Base-by-base conservation (phyloP, 1,140 invertebrate species). In the Temnothorax curvispinosus region DNA sequence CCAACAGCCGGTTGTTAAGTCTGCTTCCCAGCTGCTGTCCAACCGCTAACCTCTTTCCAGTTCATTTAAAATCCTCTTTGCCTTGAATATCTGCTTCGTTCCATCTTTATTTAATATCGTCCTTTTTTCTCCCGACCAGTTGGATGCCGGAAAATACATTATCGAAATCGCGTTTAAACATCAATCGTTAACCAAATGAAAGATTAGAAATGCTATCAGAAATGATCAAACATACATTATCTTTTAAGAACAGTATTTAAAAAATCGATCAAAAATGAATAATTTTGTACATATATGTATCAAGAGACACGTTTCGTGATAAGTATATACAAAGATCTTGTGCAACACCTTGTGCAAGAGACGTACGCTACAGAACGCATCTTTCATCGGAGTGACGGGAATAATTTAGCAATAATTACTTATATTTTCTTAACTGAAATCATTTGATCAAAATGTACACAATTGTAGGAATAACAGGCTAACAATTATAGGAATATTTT, bases 1-100 rank as follows among this genome's bases (percentile, higher is more conserved):
- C 27, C 56, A 78, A 47, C 77, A 67, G 77, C 32, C 47, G 67
- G 80, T 60, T 27, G 64, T 74, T 82, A 44, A 52, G 38, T 74
- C 80, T 82, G 80, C 80, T 82, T 82, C 67, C 80, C 80, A 82
- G 80, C 64, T 82, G 80, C 52, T 62, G 44, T 71, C 52, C 80
- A 52, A 81, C 77, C 50, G 77, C 50, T 81, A 69, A 74, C 54
- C 67, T 82, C 38, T 67, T 82, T 82, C 65, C 80, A 82, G 80
- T 56, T 82, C 67, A 82, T 82, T 82, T 82, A 82, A 82, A 82
- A 82, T 74, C 67, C 21, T 74, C 67, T 72, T 82, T 62, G 44
- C 67, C 52, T 58, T 27, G 67, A 50, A 58, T 78, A 78, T 78
- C 76, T 65, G 60, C 47, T 50, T 32, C 60, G 60, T 64, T 11